These are phyloP conservation scores for Holotrichia oblita DNA, from an alignment of 1,140 invertebrate species.

Conservation along the genomic window DNA sequence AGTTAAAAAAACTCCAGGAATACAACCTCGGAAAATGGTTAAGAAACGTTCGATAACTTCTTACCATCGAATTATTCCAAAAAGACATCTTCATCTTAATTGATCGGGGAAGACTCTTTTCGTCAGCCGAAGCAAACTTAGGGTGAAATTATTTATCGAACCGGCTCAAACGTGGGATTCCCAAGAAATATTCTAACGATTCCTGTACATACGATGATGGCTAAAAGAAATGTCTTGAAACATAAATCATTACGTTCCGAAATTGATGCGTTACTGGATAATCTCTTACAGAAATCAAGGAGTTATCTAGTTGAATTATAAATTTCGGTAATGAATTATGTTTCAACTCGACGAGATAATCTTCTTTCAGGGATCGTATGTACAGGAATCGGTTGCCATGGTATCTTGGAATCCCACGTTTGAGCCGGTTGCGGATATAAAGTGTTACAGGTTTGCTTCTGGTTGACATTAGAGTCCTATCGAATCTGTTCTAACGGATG, in stretches of 20 bases:
- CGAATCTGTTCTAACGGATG: constrained; percentile 80
- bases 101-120: constrained; percentile 64
- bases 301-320: constrained; percentile 64
- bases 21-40: constrained; percentile 78
- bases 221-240: constrained; percentile 69
- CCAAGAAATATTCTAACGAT: constrained; percentile 68
- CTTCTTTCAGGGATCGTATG: constrained; percentile 76
- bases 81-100: constrained; percentile 61
- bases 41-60: constrained; percentile 70
- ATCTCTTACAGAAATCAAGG: constrained; percentile 69
- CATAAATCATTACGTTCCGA: constrained; percentile 70
- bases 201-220: constrained; percentile 70
- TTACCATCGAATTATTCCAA: constrained; percentile 64
- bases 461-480: constrained; percentile 91
- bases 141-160: constrained; percentile 72
- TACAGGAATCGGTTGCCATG: constrained; percentile 92
- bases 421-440: constrained; percentile 72
- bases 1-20: constrained; percentile 82
- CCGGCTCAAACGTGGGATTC: constrained; percentile 77
- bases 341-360: constrained; percentile 69
- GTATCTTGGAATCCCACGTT: constrained; percentile 74
- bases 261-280: constrained; percentile 66
- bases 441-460: constrained; percentile 82
- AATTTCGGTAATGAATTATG: constrained; percentile 75
- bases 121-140: constrained; percentile 81